Conservation (phyloP, 1,140 invertebrate species). For the Ganaspis sp. region DNA sequence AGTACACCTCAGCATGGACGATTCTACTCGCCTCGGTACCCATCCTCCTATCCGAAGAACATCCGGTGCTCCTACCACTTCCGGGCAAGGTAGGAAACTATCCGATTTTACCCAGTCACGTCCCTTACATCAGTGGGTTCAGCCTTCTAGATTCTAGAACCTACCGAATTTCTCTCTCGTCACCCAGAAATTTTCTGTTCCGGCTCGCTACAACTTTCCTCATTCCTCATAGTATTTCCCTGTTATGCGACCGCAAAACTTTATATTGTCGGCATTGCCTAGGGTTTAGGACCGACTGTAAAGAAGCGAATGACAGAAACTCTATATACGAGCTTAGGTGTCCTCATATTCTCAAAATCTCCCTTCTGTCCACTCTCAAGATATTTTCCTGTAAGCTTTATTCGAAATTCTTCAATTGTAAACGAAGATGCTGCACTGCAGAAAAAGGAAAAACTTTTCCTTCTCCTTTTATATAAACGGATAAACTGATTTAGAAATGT, state of each 20-base stretch:
- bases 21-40: slow-evolving; percentile 90
- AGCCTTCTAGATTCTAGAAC: background rate
- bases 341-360: background rate
- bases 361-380: background rate
- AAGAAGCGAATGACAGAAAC: slow-evolving; percentile 22
- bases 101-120: slow-evolving; percentile 43
- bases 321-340: slow-evolving; percentile 17
- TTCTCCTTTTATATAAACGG: too few species aligned
- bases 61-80: slow-evolving; percentile 86
- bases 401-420: background rate
- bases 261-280: slow-evolving; percentile 54
- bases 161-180: slow-evolving; percentile 51
- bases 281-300: slow-evolving; percentile 28
- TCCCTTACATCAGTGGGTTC: slow-evolving; percentile 42
- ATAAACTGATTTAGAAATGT: too few species aligned
- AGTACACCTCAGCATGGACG: slow-evolving; percentile 81
- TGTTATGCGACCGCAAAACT: slow-evolving; percentile 64
- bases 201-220: slow-evolving; percentile 64
- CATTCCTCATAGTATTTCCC: slow-evolving; percentile 66
- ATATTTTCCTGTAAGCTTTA: background rate
- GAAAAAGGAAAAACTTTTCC: too few species aligned
- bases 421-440: background rate
- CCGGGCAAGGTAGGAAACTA: slow-evolving; percentile 80
- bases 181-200: slow-evolving; percentile 68
- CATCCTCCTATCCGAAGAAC: slow-evolving; percentile 89